A percentile compares a stretch with the other conserved stretches of the same genome.
Evolutionary conservation across 1,140 invertebrate species (phyloP).

Genomic region (Dendroctonus valens): DNA sequence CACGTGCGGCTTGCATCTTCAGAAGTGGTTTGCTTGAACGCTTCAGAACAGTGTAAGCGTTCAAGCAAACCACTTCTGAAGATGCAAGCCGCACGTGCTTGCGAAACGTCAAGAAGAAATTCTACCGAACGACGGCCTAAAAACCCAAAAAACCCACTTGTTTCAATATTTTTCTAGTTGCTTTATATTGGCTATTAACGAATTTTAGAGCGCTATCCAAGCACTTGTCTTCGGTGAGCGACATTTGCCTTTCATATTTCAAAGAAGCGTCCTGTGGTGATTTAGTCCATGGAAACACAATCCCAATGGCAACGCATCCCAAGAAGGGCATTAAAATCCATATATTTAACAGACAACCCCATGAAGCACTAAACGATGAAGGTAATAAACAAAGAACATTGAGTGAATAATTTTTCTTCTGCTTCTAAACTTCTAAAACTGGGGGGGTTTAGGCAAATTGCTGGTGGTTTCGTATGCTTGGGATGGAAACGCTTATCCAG

Average conservation of each 20-base stretch:
- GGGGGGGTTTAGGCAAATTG: slow-evolving; percentile 55
- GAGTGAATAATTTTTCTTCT: slow-evolving; percentile 7
- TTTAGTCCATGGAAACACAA: slow-evolving; percentile 33
- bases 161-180: background rate
- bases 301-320: slow-evolving; percentile 37
- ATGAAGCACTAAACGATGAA: slow-evolving; percentile 42
- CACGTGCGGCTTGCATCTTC: too few relatives aligned
- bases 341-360: slow-evolving; percentile 52
- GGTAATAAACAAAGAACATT: background rate
- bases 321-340: slow-evolving; percentile 52
- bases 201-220: slow-evolving; percentile 5
- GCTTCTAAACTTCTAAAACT: too few relatives aligned
- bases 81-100: too few relatives aligned
- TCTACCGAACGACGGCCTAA: too few relatives aligned
- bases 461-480: slow-evolving; percentile 66
- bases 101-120: too few relatives aligned
- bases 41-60: too few relatives aligned
- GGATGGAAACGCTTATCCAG: slow-evolving; percentile 67
- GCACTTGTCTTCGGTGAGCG: slow-evolving; percentile 42
- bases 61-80: too few relatives aligned
- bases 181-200: background rate
- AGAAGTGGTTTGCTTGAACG: too few relatives aligned
- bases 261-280: slow-evolving; percentile 30
- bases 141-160: too few relatives aligned
- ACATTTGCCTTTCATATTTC: slow-evolving; percentile 54